Evolutionary conservation across 2,888 invertebrate species (phyloP), one percentile per base, ranked within the genome.

Genomic region (Phengaris alcon): DNA sequence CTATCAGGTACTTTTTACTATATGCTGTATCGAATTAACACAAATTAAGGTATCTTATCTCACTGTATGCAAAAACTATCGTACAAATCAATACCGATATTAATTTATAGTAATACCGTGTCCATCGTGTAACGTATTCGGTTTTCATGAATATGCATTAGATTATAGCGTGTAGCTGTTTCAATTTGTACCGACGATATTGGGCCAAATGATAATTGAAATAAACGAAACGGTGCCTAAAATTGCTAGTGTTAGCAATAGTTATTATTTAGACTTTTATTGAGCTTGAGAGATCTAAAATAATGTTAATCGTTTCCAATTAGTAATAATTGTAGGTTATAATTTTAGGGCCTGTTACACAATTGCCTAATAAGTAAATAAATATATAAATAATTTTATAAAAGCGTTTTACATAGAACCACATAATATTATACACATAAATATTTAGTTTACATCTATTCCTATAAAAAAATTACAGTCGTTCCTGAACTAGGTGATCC

Each of bases 61-160:
- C 35, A 35, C 35, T 35, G 35, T 35, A 35, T 35, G 35, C 35
- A 35, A 35, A 35, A 35, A 35, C 35, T 35, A 35, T 35, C 35
- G 35, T 35, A 35, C 3, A 1, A 35, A 35, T 35, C 35, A 35
- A 35, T 35, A 35, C 35, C 35, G 0, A 35, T 35, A 35, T 35
- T 35, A 3, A 15, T 13, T 15, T 13, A 2, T 15, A 15, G 64
- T 44, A 44, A 64, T 64, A 64, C 44, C 6, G 22, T 10, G 35
- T 44, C 59, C 59, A 22, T 22, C 13, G 7, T 35, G 13, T 10
- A 35, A 64, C 35, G 64, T 64, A 35, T 64, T 44, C 64, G 72
- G n/a, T 70, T 52, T 22, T 54, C 72, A 54, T 72, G 72, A 72
- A 72, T 72, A 72, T 72, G 72, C 22, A 72, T 54, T 12, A 48